Evolutionary conservation across 2,113 vertebrate genomes (phyloP), one percentile per base, ranked within the genome.

Genomic region (Chaetorhynchus papuensis): DNA sequence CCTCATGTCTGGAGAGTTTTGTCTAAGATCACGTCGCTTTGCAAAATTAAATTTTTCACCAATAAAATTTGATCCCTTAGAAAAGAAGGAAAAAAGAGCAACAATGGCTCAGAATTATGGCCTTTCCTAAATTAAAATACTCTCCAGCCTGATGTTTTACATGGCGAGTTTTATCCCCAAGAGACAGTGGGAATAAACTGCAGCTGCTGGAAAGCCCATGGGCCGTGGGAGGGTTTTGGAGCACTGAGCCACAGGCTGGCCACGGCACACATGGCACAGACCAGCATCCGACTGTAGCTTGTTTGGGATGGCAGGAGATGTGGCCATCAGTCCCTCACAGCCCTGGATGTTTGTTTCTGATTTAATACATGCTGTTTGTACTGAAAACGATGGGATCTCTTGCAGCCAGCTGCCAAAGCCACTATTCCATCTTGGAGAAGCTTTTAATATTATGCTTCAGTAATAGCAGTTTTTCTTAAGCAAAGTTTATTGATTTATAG

Each of bases 401-500:
- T 44, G 70, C 71, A 80, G 57, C 20, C 86, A 33, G 82, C 76
- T 88, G 79, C 90, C 89, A 90, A 65, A 89, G 75, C 47, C 30
- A 4, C 80, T 72, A 2, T 59, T 96, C 53, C 71, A 22, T 76
- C 89, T 54, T 49, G 42, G 65, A 83, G 75, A 49, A 63, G 69
- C 76, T 76, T 89, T 83, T 93, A 86, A 89, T 95, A 37, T 60
- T 94, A 86, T 91, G 77, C 80, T 86, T 89, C 89, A 72, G 47
- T 64, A 91, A 96, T 4, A 56, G 89, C 78, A 79, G 71, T 7
- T 92, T 94, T 92, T 89, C 77, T 95, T 95, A 87, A 94, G 78
- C 93, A 89, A 94, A 83, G 41, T 44, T 91, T 69, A 71, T 91
- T 97, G 96, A 96, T 97, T 94, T 95, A 95, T 84, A 59, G 88